Evolutionary conservation across 2,113 vertebrate species (phyloP).

Genomic region (Mormoops blainvillei): DNA sequence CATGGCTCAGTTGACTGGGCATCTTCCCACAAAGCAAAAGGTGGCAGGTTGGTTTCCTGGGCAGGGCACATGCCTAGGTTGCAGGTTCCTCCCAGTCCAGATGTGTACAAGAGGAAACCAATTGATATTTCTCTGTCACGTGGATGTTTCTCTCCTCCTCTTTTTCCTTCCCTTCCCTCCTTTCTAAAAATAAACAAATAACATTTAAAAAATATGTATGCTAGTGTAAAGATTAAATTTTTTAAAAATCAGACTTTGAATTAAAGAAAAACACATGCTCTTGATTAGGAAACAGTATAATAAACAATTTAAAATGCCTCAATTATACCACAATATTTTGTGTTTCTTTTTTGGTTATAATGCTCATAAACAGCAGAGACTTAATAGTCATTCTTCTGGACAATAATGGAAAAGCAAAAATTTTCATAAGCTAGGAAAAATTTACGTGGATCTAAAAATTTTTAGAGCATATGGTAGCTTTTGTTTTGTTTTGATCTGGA

Average conservation of each 20-base stretch:
- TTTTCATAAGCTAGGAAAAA: neutral
- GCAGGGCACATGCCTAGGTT: too few species aligned
- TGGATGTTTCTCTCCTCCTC: too few species aligned
- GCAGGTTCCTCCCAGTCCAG: too few species aligned
- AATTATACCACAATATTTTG: neutral
- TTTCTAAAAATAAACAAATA: too few species aligned
- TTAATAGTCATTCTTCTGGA: neutral
- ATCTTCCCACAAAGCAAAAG: too few species aligned
- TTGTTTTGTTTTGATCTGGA: neutral
- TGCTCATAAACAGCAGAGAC: neutral
- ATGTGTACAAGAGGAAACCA: too few species aligned
- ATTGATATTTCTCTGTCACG: too few species aligned
- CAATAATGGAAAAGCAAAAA: neutral
- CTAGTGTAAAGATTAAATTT: too few species aligned
- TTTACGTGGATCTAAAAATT: neutral
- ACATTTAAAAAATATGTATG: too few species aligned
- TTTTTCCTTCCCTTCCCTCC: too few species aligned
- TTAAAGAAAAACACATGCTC: slow-evolving; percentile 17
- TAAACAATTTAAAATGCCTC: neutral
- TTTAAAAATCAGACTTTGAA: neutral
- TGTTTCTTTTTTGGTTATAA: neutral
- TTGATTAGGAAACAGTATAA: neutral
- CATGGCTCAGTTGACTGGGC: too few species aligned
- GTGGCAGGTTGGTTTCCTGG: too few species aligned
- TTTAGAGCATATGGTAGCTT: neutral